Base-by-base conservation (phyloP, 2,797 vertebrate genomes). In the Pelobates cultripes region DNA sequence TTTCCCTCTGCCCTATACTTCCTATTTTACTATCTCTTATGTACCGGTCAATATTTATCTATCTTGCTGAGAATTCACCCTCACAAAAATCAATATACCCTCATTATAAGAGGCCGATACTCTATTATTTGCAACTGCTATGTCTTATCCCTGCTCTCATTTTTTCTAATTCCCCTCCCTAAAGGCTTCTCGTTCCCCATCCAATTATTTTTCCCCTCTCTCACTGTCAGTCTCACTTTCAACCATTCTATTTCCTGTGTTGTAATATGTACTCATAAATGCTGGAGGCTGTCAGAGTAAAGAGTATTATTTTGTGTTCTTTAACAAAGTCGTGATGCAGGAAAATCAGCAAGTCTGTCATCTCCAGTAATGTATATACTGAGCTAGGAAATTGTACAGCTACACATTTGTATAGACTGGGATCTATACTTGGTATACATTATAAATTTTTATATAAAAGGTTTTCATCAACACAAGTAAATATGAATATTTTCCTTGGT, bases 121-220 rank as follows among this genome's bases (percentile, higher is more conserved):
- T 43, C 28, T 78, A 40, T 78, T 42, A 70, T 44, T 68, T 53
- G 44, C 12, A n/a, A 75, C 17, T 53, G 28, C 51, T 68, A 15
- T 63, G 43, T 63, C 41, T 75, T 44, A 3, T 14, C 55, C 55
- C 55, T 14, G n/a, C n/a, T 57, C 55, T 57, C 4, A 3, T 43
- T 12, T 70, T 70, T 42, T 70, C 43, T 15, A 12, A n/a, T n/a
- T n/a, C 28, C 70, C 70, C 44, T 71, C 70, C 45, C 73, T 4
- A 4, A 3, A 64, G 6, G 28, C n/a, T 28, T 64, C 17, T 64
- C 17, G 5, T n/a, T 5, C 6, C 61, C 17, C 61, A 17, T 64
- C 10, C 17, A 64, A 68, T 85, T 86, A 88, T 84, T 89, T 83
- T 86, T 72, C 78, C 89, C 85, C 86, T 86, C 84, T 84, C 85